phyloP scores from a whole-genome alignment of 2,113 vertebrate species.

The Felis chaus region DNA sequence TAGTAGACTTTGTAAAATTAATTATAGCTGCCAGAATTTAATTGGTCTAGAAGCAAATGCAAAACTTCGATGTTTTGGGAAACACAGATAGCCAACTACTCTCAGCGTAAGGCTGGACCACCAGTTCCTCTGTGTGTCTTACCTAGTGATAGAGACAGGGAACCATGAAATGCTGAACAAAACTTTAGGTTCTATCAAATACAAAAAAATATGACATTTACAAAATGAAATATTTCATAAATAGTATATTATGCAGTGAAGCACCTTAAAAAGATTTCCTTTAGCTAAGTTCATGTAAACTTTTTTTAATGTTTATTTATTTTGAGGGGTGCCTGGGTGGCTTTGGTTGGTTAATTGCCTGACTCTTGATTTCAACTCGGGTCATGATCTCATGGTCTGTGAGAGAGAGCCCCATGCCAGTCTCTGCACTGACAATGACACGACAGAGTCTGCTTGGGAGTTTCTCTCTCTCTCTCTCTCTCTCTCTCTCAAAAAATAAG shows the following conservation, averaged over 20 bases:
- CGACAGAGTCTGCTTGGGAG: too few species aligned
- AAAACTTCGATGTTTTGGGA: background rate
- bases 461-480: too few species aligned
- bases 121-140: background rate
- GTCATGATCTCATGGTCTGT: too few species aligned
- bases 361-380: too few species aligned
- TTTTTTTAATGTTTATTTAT: background rate
- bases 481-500: too few species aligned
- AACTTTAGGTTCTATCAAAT: constrained; percentile 23
- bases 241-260: background rate
- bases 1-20: background rate
- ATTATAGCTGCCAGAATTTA: background rate
- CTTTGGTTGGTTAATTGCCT: too few species aligned
- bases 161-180: background rate
- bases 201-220: background rate
- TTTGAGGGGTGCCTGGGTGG: too few species aligned
- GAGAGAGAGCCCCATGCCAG: too few species aligned
- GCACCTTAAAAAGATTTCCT: background rate
- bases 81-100: background rate
- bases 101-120: background rate
- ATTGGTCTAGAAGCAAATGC: background rate
- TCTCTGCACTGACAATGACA: too few species aligned
- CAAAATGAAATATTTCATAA: background rate
- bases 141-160: background rate
- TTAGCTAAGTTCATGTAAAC: background rate